Conservation (phyloP, 2,113 vertebrate species). For the Python bivittatus region DNA sequence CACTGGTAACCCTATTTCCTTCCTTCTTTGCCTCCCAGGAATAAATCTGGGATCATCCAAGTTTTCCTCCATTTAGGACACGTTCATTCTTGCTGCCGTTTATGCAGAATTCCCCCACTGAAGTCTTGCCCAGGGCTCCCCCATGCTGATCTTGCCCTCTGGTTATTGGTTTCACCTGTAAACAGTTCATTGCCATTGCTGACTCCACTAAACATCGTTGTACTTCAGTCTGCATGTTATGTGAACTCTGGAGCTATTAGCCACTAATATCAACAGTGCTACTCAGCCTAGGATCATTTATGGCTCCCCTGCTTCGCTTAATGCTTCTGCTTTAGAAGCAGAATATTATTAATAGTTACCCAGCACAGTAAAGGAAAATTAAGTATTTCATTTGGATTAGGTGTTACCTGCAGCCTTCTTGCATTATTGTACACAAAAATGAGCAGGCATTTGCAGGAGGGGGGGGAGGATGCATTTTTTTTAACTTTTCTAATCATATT, state of each 20-base stretch:
- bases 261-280: slow-evolving; percentile 74
- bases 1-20: slow-evolving; percentile 36
- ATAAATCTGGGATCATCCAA: slow-evolving; percentile 45
- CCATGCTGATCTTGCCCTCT: slow-evolving; percentile 60
- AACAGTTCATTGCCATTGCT: slow-evolving; percentile 70
- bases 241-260: slow-evolving; percentile 76
- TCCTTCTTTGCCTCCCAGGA: not conserved
- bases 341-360: slow-evolving; percentile 78
- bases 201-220: slow-evolving; percentile 73
- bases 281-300: slow-evolving; percentile 73
- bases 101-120: slow-evolving; percentile 54
- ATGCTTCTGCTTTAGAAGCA: slow-evolving; percentile 74
- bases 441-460: slow-evolving; percentile 71
- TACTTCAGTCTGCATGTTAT: slow-evolving; percentile 77
- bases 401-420: slow-evolving; percentile 77
- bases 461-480: slow-evolving; percentile 60
- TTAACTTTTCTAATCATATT: slow-evolving; percentile 71
- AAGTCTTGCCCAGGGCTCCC: slow-evolving; percentile 49
- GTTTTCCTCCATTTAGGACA: slow-evolving; percentile 43
- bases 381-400: slow-evolving; percentile 79
- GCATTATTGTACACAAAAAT: slow-evolving; percentile 84
- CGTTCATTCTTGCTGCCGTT: slow-evolving; percentile 33
- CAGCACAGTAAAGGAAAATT: slow-evolving; percentile 79
- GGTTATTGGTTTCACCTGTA: slow-evolving; percentile 73
- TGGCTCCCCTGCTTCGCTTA: slow-evolving; percentile 78